Base-by-base conservation (phyloP, 2,888 invertebrate genomes). In the Patella ulyssiponensis region DNA sequence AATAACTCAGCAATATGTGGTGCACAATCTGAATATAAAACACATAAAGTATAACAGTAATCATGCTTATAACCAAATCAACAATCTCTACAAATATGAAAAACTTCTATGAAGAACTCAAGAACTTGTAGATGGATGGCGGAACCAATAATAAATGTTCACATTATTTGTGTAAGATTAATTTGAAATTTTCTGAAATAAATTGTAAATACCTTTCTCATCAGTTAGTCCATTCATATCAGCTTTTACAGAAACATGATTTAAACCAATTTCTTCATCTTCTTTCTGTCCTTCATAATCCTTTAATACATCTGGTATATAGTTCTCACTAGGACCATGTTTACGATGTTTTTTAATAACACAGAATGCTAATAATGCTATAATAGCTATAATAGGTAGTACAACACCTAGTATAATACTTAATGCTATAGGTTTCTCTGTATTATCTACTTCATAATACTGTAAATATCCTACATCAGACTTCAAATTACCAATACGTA, bases 381-480 rank as follows among this genome's bases (percentile, higher is more conserved):
- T 86, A 79, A 89, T 88, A 52, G 88, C 84, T 56, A 90, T 79
- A 74, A 91, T 87, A 7, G 90, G 89, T 17, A 88, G 80, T 15
- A 87, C 88, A 33, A 89, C 89, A 11, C 89, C 89, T 5, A 89
- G 79, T 33, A 89, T 88, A n/a, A 91, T 87, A 1, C 90, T 89
- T 9, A 89, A 79, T 12, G 88, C 86, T 7, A 89, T 88, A 0
- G 87, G 88, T 71, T 88, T 87, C 76, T 81, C 80, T 9, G 82
- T 77, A 53, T 73, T 79, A 7, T 76, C 73, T n/a, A 80, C 79
- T 20, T 85, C 82, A 69, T 83, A 84, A 78, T 88, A 88, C 52
- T 82, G 86, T 69, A 89, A 77, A 78, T 85, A 88, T 12, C 89
- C 89, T 3, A 87, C 86, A 17, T 83, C 80, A 12, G 77, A 77